phyloP scores from a whole-genome alignment of 2,888 invertebrate genomes.

The Auanema freiburgensis region DNA sequence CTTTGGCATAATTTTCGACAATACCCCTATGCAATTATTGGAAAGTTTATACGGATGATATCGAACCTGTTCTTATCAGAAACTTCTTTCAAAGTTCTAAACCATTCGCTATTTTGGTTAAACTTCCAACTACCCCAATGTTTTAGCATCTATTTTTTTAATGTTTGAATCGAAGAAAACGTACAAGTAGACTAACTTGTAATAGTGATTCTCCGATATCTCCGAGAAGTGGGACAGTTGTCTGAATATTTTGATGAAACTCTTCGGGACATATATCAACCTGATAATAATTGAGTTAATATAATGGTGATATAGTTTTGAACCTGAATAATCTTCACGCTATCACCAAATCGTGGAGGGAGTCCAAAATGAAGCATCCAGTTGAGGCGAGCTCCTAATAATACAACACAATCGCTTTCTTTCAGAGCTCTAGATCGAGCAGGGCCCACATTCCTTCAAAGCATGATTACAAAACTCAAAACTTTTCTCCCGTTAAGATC shows the following conservation, averaged over 20 bases:
- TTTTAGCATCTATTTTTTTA: not conserved
- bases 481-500: not conserved
- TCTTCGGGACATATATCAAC: constrained; percentile 87
- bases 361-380: constrained; percentile 97
- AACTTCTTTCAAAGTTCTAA: constrained; percentile 37
- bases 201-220: constrained; percentile 69
- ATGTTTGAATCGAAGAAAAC: not conserved
- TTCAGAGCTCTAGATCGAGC: constrained; percentile 73
- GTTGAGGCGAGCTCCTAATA: constrained; percentile 88
- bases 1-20: constrained; percentile 73
- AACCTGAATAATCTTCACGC: constrained; percentile 87
- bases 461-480: not conserved
- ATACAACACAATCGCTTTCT: constrained; percentile 83
- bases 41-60: not conserved
- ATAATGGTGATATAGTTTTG: not conserved
- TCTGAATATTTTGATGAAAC: constrained; percentile 83
- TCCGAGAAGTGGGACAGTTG: constrained; percentile 81
- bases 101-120: constrained; percentile 44
- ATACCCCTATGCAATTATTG: constrained; percentile 11
- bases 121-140: constrained; percentile 39
- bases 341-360: constrained; percentile 79
- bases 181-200: not conserved
- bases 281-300: constrained; percentile 66
- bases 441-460: constrained; percentile 57
- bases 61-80: constrained; percentile 44